Percentiles rank a stretch among this genome's conserved stretches.
These are phyloP conservation scores for Bothrops jararaca DNA, from an alignment of 2,113 vertebrate species.

Conservation along the genomic window DNA sequence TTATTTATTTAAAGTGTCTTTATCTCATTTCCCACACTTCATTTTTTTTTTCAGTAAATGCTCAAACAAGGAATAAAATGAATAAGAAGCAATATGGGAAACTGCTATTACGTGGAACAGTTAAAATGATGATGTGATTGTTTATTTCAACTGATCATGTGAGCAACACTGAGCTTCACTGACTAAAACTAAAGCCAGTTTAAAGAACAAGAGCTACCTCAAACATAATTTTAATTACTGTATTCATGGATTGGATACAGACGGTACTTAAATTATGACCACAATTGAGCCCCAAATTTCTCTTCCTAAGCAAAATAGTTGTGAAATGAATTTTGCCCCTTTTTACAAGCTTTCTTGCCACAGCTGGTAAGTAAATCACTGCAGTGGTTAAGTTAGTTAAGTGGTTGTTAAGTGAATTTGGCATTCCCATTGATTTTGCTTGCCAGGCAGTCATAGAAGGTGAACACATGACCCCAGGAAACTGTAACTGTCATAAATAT, in stretches of 20 bases:
- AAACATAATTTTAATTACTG: not conserved
- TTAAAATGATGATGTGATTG: not conserved
- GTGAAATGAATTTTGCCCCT: no score
- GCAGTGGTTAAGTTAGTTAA: no score
- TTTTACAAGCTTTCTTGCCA: no score
- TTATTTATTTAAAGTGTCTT: slow-evolving; percentile 43
- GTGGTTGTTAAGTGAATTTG: no score
- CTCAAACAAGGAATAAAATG: slow-evolving; percentile 30
- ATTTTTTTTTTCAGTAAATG: slow-evolving; percentile 41
- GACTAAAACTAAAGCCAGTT: not conserved
- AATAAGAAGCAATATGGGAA: slow-evolving; percentile 19
- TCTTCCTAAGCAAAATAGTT: no score
- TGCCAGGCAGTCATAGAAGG: no score
- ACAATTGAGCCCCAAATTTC: no score
- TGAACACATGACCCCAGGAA: no score
- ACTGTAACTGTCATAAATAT: no score
- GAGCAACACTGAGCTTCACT: not conserved
- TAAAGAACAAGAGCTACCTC: not conserved
- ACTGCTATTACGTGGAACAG: slow-evolving; percentile 25
- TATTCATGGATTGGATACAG: not conserved
- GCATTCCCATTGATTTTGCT: no score
- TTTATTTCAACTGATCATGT: not conserved
- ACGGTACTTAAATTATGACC: no score
- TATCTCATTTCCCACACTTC: slow-evolving; percentile 48
- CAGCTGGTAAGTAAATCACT: no score